Percentiles rank a stretch among this genome's conserved stretches.
Conservation (phyloP, 2,888 invertebrate genomes). For the Embidobia sp. region DNA sequence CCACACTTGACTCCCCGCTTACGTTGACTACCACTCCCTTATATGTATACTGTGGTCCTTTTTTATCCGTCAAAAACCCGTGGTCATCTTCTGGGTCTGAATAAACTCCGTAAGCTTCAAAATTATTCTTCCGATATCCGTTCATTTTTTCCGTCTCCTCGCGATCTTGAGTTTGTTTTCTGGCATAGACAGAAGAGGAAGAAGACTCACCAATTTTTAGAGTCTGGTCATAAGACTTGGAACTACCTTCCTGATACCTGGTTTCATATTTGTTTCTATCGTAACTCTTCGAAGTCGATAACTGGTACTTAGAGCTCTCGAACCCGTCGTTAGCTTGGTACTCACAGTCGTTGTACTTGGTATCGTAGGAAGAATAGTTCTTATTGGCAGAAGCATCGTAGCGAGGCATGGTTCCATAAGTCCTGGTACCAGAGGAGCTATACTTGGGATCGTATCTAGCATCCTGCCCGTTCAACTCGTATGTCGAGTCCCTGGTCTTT, state of each 20-base stretch:
- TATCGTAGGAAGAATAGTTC: slow-evolving; percentile 64
- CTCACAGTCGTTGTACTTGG: slow-evolving; percentile 67
- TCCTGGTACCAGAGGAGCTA: slow-evolving; percentile 73
- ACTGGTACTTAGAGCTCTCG: slow-evolving; percentile 76
- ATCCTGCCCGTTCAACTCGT: slow-evolving; percentile 76
- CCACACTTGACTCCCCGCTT: slow-evolving; percentile 79
- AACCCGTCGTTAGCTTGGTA: slow-evolving; percentile 69
- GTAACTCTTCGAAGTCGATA: slow-evolving; percentile 79
- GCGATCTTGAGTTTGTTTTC: slow-evolving; percentile 73
- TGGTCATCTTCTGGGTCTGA: slow-evolving; percentile 80
- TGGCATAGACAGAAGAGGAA: slow-evolving; percentile 70
- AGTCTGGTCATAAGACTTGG: slow-evolving; percentile 78
- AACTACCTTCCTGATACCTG: slow-evolving; percentile 72
- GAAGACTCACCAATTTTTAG: slow-evolving; percentile 77
- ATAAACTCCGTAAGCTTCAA: slow-evolving; percentile 80
- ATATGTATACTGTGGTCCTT: slow-evolving; percentile 77
- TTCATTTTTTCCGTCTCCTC: slow-evolving; percentile 78
- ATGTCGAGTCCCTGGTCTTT: slow-evolving; percentile 78
- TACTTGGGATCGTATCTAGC: slow-evolving; percentile 72
- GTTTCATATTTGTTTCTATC: slow-evolving; percentile 77
- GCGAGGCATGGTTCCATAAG: slow-evolving; percentile 79
- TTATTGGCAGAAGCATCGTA: slow-evolving; percentile 71
- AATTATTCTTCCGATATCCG: slow-evolving; percentile 79
- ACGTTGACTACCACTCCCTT: slow-evolving; percentile 80
- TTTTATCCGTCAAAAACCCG: slow-evolving; percentile 78